Evolutionary conservation across 2,888 invertebrate species (phyloP).

Genomic region (Epinotia bilunana): DNA sequence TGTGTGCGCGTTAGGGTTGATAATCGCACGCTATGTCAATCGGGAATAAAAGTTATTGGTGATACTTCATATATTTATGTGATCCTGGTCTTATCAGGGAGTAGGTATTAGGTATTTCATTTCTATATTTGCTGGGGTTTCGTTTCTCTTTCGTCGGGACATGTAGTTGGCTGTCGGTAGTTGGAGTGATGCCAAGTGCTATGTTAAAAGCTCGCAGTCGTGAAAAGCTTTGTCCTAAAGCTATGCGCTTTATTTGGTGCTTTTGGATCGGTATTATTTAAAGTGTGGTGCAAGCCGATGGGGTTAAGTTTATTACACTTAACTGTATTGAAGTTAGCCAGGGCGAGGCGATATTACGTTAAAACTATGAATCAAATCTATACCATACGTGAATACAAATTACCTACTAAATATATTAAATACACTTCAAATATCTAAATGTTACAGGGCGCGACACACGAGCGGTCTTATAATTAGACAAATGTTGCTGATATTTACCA

Average conservation of each 20-base stretch:
- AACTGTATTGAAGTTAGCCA: slow-evolving; percentile 19
- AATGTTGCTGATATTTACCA: too few relatives aligned
- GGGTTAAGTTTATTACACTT: slow-evolving; percentile 39
- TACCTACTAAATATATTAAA: not conserved
- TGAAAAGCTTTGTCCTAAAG: slow-evolving; percentile 60
- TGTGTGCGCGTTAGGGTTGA: slow-evolving; percentile 31
- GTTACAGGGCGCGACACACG: not conserved
- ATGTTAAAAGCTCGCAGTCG: slow-evolving; percentile 71
- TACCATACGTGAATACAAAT: not conserved
- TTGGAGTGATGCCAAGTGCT: slow-evolving; percentile 72
- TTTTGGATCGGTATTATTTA: slow-evolving; percentile 45
- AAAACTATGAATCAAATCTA: not conserved
- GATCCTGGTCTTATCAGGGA: slow-evolving; percentile 45
- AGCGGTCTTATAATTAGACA: too few relatives aligned
- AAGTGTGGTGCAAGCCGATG: slow-evolving; percentile 35
- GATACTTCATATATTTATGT: slow-evolving; percentile 45
- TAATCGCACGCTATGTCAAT: slow-evolving; percentile 29
- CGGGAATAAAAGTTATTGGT: slow-evolving; percentile 38
- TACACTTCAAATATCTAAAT: not conserved
- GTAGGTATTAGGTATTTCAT: slow-evolving; percentile 46
- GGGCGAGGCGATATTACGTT: not conserved
- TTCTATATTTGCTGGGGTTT: slow-evolving; percentile 40
- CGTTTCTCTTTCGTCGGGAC: slow-evolving; percentile 51
- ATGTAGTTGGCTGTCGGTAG: slow-evolving; percentile 65
- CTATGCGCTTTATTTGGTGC: slow-evolving; percentile 48